Percentiles rank a stretch among this genome's conserved stretches.
phyloP scores from a whole-genome alignment of 2,113 vertebrate species.

The Helogale parvula region DNA sequence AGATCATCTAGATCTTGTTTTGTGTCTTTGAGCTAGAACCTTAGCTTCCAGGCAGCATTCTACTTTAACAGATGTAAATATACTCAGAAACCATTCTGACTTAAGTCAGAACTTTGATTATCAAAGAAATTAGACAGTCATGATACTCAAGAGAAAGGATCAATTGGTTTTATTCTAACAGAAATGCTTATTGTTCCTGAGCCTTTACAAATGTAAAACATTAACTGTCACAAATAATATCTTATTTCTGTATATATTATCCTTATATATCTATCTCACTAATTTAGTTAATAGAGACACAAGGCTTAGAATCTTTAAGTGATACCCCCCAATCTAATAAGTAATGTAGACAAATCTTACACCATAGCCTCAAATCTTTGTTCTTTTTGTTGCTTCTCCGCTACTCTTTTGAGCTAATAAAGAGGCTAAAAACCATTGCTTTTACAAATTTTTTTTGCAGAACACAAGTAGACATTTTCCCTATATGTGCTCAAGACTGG shows the following conservation, averaged over 20 bases:
- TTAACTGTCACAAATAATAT: not conserved
- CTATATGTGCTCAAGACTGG: not conserved
- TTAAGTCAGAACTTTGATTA: not conserved
- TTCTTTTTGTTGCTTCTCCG: not conserved
- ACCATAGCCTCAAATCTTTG: not conserved
- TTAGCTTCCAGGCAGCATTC: not conserved
- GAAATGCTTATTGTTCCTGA: not conserved
- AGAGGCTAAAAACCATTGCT: not conserved
- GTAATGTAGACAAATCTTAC: not conserved
- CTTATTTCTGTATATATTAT: not conserved
- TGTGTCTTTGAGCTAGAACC: not conserved
- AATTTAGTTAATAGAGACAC: not conserved
- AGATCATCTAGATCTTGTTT: not conserved
- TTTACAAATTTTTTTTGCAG: not conserved
- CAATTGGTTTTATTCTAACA: no score
- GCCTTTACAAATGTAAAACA: not conserved
- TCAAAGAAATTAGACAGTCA: no score
- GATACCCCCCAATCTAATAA: not conserved
- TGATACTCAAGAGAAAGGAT: no score
- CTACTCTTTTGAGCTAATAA: not conserved
- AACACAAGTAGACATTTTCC: not conserved
- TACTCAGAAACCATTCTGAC: not conserved
- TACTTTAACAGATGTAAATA: not conserved
- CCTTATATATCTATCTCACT: not conserved
- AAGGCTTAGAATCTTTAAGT: not conserved